phyloP scores from a whole-genome alignment of 1,140 invertebrate species.

The Apocrypta bakeri region DNA sequence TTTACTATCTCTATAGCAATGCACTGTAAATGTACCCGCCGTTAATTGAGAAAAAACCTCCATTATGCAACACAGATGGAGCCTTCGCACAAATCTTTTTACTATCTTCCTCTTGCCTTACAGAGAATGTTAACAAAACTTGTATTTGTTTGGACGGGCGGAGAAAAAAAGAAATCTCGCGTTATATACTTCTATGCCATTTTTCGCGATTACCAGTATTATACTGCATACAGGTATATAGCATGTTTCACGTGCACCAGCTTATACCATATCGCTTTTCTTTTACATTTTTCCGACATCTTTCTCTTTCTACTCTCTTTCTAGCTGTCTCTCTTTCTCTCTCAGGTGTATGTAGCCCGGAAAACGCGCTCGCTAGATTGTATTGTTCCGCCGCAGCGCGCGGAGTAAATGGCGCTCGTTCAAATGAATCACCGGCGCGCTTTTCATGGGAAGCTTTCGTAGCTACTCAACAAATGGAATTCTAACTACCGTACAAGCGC shows the following conservation, averaged over 20 bases:
- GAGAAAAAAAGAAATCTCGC: no score
- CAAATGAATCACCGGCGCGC: conserved; percentile 44
- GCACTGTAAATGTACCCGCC: no score
- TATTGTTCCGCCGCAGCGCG: conserved; percentile 28
- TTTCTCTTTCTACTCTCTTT: not conserved
- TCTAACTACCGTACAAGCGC: conserved; percentile 48
- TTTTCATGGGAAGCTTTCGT: conserved; percentile 45
- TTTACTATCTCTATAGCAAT: no score
- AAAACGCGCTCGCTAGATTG: conserved; percentile 27
- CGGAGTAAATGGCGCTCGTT: conserved; percentile 42
- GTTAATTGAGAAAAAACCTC: no score
- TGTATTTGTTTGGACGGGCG: no score
- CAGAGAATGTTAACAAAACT: not conserved
- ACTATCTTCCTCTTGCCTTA: no score
- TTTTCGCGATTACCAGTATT: not conserved
- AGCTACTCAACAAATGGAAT: conserved; percentile 51
- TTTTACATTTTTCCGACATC: conserved; percentile 41
- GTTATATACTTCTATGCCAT: not conserved
- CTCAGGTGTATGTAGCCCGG: not conserved
- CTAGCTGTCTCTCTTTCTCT: not conserved
- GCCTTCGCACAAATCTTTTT: no score
- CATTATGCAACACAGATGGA: no score
- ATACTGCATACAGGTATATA: not conserved
- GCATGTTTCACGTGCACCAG: not conserved
- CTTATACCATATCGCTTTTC: not conserved